Evolutionary conservation across 2,888 invertebrate species (phyloP).

Genomic region (Drosophila tripunctata): DNA sequence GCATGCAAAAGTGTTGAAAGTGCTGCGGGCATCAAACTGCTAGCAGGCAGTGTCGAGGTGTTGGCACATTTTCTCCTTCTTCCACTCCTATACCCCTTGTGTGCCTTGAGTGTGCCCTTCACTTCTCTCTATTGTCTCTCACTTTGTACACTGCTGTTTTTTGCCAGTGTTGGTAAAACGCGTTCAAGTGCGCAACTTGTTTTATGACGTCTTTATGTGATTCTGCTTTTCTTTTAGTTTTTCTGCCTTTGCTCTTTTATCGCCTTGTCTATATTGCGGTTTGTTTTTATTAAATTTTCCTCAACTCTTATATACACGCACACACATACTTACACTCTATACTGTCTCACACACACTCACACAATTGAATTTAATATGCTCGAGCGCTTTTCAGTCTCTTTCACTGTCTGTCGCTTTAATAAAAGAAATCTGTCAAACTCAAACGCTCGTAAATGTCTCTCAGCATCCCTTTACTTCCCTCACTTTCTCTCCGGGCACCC

Average conservation of each 20-base stretch:
- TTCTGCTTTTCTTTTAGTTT: slow-evolving; percentile 8
- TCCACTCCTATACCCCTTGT: background rate
- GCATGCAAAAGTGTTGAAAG: slow-evolving; percentile 48
- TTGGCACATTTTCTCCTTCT: background rate
- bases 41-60: slow-evolving; percentile 4
- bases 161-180: slow-evolving; percentile 36
- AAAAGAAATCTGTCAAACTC: slow-evolving; percentile 78
- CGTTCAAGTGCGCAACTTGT: slow-evolving; percentile 53
- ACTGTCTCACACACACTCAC: background rate
- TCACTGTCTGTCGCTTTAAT: slow-evolving; percentile 65
- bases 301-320: slow-evolving; percentile 18
- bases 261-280: slow-evolving; percentile 52
- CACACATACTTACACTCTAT: slow-evolving; percentile 7
- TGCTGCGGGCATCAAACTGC: slow-evolving; percentile 14
- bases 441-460: slow-evolving; percentile 74
- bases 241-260: slow-evolving; percentile 33
- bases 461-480: background rate
- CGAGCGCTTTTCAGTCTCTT: slow-evolving; percentile 51
- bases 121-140: slow-evolving; percentile 1
- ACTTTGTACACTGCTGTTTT: background rate
- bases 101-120: slow-evolving; percentile 10
- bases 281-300: slow-evolving; percentile 69
- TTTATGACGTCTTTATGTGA: slow-evolving; percentile 70
- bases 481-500: no score
- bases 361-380: slow-evolving; percentile 58